Percentiles rank a stretch among this genome's conserved stretches.
These are phyloP conservation scores for Drosophila acutilabella DNA, from an alignment of 2,888 invertebrate species.

Conservation along the genomic window DNA sequence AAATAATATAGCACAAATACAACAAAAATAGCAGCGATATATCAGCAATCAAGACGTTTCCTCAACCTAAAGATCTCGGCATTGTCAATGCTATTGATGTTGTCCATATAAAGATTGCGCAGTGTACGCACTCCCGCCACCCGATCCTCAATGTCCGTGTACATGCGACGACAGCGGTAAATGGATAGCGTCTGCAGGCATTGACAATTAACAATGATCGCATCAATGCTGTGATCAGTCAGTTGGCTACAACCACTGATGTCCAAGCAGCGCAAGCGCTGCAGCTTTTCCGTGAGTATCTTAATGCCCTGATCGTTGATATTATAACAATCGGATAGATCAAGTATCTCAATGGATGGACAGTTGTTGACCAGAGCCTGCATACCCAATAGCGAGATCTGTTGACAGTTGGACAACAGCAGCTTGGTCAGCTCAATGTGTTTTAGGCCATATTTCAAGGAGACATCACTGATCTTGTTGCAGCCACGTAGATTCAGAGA, in stretches of 20 bases:
- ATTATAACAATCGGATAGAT: conserved; percentile 89
- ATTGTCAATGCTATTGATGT: conserved; percentile 79
- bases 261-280: conserved; percentile 80
- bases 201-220: conserved; percentile 86
- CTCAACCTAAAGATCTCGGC: conserved; percentile 82
- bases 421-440: conserved; percentile 88
- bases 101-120: conserved; percentile 82
- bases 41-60: conserved; percentile 84
- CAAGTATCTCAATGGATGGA: conserved; percentile 89
- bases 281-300: conserved; percentile 85
- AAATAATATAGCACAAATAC: conserved; percentile 83
- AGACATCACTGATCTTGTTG: conserved; percentile 90
- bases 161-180: conserved; percentile 83
- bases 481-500: conserved; percentile 89
- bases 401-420: conserved; percentile 89
- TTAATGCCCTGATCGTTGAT: conserved; percentile 88
- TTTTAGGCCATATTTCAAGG: conserved; percentile 89
- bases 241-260: conserved; percentile 86
- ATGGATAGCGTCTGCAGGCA: conserved; percentile 84
- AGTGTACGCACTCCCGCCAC: conserved; percentile 78
- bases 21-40: conserved; percentile 83
- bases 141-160: conserved; percentile 83
- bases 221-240: conserved; percentile 86
- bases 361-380: conserved; percentile 88
- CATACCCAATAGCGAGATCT: conserved; percentile 89